Evolutionary conservation across 2,797 vertebrate genomes (phyloP), one percentile per base, ranked within the genome.

Genomic region (Halcyon smyrnensis): DNA sequence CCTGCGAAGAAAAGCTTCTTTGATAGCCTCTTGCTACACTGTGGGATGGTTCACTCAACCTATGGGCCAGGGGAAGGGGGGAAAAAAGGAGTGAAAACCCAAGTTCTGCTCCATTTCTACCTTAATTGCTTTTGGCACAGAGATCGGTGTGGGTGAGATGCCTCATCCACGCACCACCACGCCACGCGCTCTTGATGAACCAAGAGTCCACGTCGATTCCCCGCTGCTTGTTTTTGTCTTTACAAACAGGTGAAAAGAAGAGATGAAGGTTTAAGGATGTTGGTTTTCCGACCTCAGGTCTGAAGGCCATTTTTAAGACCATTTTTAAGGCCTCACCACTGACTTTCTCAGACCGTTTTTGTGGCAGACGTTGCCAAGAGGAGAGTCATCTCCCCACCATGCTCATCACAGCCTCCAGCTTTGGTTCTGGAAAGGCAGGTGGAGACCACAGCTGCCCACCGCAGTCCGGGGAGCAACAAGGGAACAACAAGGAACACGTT

Each of bases 11-110:
- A 78, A 77, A 93, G 43, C 62, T 25, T 65, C 65, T 78, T 1
- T 41, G 65, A 68, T 62, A 71, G 41, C 69, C 62, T 65, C 30
- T 70, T 11, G 59, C 68, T 10, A 3, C 57, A 54, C 62, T 1
- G 0, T 1, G 32, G 65, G 63, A 65, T 50, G 48, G 24, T 1
- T 34, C 46, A 71, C 0, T 0, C 3, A 2, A 36, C 12, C 65
- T 27, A 51, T 0, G 0, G 11, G 37, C 16, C 54, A 36, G 13
- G 15, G 11, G 25, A 63, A 0, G 3, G 16, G 24, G 51, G 41
- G 17, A 12, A 23, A 36, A 71, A 56, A 24, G 1, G 1, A 46
- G 24, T 8, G 37, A 37, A 75, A 93, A 13, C 1, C 1, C 32
- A 30, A 46, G 18, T 43, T 83, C 50, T 75, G 15, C 46, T 45